Evolutionary conservation across 2,113 vertebrate genomes (phyloP), one percentile per base, ranked within the genome.

Genomic region (Mola mola): DNA sequence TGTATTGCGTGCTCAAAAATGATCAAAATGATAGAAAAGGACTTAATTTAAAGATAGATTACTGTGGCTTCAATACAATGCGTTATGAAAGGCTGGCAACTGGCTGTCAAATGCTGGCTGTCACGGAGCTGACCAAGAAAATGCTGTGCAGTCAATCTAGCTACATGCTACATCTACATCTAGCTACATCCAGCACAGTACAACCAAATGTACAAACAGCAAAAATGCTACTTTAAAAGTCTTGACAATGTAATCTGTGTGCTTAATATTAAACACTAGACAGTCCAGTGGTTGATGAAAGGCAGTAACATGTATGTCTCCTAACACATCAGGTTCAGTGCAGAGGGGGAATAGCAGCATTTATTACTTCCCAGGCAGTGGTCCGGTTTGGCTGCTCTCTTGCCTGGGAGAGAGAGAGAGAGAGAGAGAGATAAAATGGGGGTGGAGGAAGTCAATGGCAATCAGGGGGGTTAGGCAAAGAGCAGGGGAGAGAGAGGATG

Each of bases 391-490:
- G 60, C 33, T 60, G 31, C 36, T 47, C 26, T 49, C 48, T 66
- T 62, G 49, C 55, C 56, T 31, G 53, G 6, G 5, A 38, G 5
- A 43, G 34, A 53, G n/a, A n/a, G n/a, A n/a, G n/a, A 36, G 40
- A 49, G 38, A 41, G 61, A 38, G 16, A 48, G 38, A 52, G 41
- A 62, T 28, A 63, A 75, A 71, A 37, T 51, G 34, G 16, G 62
- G 73, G 22, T 28, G 50, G 60, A 57, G 46, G 57, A 62, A 79
- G 63, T 71, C 44, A 71, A 51, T 66, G 57, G 58, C 63, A 75
- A 25, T 57, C 52, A 59, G 46, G 43, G 42, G 72, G 63, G 49
- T 36, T 51, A 63, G 72, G 59, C 64, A 80, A 79, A 78, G 61
- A 77, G 51, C 57, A 51, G 63, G 19, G 51, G 56, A 29, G 51